phyloP scores from a whole-genome alignment of 2,888 invertebrate species.

The Loripinus fragilis region DNA sequence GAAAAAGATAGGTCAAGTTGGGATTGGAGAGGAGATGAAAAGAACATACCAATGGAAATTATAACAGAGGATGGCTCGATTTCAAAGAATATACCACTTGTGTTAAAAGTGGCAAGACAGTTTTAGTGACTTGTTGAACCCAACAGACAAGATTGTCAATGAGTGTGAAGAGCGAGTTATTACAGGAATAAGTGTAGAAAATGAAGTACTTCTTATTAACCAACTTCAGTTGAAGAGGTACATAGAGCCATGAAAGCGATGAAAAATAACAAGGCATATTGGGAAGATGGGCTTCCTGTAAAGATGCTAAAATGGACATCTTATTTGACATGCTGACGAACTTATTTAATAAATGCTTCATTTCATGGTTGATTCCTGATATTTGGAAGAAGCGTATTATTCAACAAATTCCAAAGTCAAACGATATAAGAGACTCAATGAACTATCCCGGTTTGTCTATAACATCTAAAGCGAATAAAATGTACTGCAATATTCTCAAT shows the following conservation, averaged over 20 bases:
- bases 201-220: background rate
- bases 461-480: background rate
- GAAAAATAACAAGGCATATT: background rate
- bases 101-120: background rate
- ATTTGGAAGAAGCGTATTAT: background rate
- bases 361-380: background rate
- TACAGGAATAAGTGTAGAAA: background rate
- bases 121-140: background rate
- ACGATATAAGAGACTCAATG: background rate
- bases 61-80: background rate
- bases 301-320: background rate
- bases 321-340: background rate
- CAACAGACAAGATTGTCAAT: background rate
- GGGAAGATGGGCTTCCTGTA: background rate
- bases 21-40: background rate
- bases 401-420: background rate
- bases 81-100: background rate
- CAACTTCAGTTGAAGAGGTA: background rate
- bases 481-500: constrained; percentile 3
- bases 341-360: background rate
- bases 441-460: background rate
- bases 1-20: background rate
- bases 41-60: constrained; percentile 5
- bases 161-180: background rate
- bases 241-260: background rate